These are phyloP conservation scores for Mormyrus lacerda DNA, from an alignment of 2,113 vertebrate genomes.

Conservation along the genomic window DNA sequence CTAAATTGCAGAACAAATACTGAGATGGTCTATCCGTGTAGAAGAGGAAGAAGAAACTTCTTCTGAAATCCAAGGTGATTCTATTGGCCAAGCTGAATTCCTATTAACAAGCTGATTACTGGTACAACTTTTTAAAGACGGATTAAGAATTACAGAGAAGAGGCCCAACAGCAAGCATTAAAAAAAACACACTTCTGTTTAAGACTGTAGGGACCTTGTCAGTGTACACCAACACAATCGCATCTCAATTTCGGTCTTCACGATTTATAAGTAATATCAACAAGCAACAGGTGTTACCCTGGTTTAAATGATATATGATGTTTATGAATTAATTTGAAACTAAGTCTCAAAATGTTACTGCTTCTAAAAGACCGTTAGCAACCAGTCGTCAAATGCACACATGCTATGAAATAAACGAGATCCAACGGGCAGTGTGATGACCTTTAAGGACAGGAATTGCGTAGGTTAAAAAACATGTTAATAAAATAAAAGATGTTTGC, in stretches of 20 bases:
- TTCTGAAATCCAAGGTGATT: slow-evolving; percentile 51
- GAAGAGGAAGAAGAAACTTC: slow-evolving; percentile 51
- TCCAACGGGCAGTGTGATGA: not conserved
- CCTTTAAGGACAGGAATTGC: not conserved
- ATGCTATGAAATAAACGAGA: not conserved
- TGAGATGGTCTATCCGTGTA: slow-evolving; percentile 31
- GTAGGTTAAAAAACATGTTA: not conserved
- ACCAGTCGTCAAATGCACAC: not conserved
- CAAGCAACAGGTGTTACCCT: not conserved
- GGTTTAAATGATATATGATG: not conserved
- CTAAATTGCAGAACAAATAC: slow-evolving; percentile 37
- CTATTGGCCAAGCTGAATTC: slow-evolving; percentile 33
- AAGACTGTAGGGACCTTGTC: not conserved
- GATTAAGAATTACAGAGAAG: not conserved
- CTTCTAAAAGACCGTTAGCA: not conserved
- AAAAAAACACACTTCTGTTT: not conserved
- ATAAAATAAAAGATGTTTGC: not conserved
- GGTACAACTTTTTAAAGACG: not conserved
- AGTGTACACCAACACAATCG: not conserved
- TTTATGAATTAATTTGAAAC: not conserved
- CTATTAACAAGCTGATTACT: not conserved
- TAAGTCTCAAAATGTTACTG: not conserved
- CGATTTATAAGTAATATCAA: not conserved
- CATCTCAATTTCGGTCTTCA: not conserved
- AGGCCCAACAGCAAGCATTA: not conserved